Base-by-base conservation (phyloP, 2,888 invertebrate genomes). In the Andrena hattorfiana region DNA sequence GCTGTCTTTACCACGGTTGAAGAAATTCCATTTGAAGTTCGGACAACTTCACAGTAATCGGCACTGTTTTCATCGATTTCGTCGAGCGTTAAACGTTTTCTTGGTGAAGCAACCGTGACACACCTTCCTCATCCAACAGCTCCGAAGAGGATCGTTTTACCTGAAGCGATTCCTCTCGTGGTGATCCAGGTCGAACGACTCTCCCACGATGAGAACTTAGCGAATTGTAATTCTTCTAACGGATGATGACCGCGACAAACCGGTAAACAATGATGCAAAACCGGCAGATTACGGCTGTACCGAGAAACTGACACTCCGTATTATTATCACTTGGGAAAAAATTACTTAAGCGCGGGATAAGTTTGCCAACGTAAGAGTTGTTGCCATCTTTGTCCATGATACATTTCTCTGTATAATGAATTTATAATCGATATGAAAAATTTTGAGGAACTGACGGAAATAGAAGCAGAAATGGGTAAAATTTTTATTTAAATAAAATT, bases 121-220 rank as follows among this genome's bases (percentile, higher is more conserved):
- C 82, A 28, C 28, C 80, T 63, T 48, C 77, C 74, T 72, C 80
- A 56, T 66, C 77, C 60, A 66, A 20, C 81, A 59, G 66, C 54
- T 30, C 42, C 54, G 75, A n/a, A 63, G 63, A 74, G 54, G 78
- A 69, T 79, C 74, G 63, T 64, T 81, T 78, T 72, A 81, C 82
- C 78, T 74, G 80, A 23, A 76, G 75, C 81, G 78, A 80, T 86
- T 78, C 81, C 59, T 79, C 77, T 84, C 84, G 85, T 72, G 82
- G 81, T 67, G 86, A 88, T 88, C 83, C 73, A 76, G 82, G 86
- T 85, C 88, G 85, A 87, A 87, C 83, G 89, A 91, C 87, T 91
- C 91, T 91, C 91, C 91, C 91, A 91, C 91, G 91, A 80, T 83
- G 83, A 69, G 30, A 72, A 84, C 74, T 67, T 67, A 49, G 77